Evolutionary conservation across 2,888 invertebrate species (phyloP), one percentile per base, ranked within the genome.

Genomic region (Platerodrilus igneus): DNA sequence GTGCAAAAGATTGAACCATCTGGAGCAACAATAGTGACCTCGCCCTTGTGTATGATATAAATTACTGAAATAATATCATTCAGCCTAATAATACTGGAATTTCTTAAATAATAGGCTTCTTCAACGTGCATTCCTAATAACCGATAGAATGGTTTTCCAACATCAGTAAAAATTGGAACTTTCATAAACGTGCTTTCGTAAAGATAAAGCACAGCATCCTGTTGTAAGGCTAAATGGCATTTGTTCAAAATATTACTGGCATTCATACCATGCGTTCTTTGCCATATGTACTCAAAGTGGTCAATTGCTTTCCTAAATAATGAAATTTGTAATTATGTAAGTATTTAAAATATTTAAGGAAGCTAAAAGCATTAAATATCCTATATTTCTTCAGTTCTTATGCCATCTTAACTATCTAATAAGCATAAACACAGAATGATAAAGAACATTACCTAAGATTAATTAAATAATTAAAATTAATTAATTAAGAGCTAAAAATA

Each of bases 251-350:
- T 50, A 3, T 32, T 41, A 11, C 38, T 37, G 3, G 52, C 30
- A 17, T 45, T 41, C 27, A 52, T 47, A 8, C 57, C 57, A 27
- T 56, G 56, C 14, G 53, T 54, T 10, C 53, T 36, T 14, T 50
- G 46, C 52, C 55, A 57, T 4, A 53, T 48, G 21, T 56, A 51
- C 26, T 56, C 53, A 37, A 57, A 57, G 26, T 56, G 52, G 28
- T 55, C 37, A 17, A 57, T 50, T 6, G 46, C 48, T 27, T 41
- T 47, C 5, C 56, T 56, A 19, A n/a, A n/a, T n/a, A n/a, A n/a
- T n/a, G n/a, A n/a, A n/a, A 8, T 13, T 11, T 27, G 11, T 8
- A 11, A 10, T 3, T 10, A 27, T 27, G 1, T 19, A 19, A 19
- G 5, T 19, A 7, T 19, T 19, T 7, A 19, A 19, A 7, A 7